Percentiles rank a stretch among this genome's conserved stretches.
phyloP scores from a whole-genome alignment of 2,797 vertebrate genomes.

The Hipposideros larvatus region DNA sequence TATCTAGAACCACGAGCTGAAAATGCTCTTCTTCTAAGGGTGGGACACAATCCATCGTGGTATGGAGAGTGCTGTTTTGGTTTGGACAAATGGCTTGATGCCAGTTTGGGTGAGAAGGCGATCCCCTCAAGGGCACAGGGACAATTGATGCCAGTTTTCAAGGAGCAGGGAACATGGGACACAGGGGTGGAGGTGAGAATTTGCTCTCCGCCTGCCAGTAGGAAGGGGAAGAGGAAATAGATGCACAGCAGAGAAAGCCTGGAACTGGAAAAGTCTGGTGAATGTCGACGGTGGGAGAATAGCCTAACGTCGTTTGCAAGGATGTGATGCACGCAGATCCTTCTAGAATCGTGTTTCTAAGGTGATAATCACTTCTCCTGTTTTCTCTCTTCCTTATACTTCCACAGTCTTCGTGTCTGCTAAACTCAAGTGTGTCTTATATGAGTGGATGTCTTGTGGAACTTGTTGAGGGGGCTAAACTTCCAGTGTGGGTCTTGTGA shows the following conservation, averaged over 20 bases:
- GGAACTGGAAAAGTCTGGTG: background rate
- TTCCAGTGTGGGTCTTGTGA: background rate
- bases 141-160: background rate
- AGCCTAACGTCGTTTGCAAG: background rate
- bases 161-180: background rate
- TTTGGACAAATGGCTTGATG: background rate
- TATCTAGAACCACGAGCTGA: background rate
- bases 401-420: background rate
- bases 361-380: background rate
- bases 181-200: background rate
- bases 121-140: background rate
- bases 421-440: background rate
- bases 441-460: accelerated
- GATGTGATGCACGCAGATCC: background rate
- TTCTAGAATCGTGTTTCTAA: background rate
- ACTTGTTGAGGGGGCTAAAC: background rate
- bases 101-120: background rate
- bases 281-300: background rate
- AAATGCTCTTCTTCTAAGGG: background rate
- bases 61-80: background rate
- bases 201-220: background rate
- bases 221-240: background rate
- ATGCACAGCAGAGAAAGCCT: background rate
- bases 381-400: background rate
- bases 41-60: background rate